Conservation (phyloP, 1,140 invertebrate species). For the Drosophila ercepeae region DNA sequence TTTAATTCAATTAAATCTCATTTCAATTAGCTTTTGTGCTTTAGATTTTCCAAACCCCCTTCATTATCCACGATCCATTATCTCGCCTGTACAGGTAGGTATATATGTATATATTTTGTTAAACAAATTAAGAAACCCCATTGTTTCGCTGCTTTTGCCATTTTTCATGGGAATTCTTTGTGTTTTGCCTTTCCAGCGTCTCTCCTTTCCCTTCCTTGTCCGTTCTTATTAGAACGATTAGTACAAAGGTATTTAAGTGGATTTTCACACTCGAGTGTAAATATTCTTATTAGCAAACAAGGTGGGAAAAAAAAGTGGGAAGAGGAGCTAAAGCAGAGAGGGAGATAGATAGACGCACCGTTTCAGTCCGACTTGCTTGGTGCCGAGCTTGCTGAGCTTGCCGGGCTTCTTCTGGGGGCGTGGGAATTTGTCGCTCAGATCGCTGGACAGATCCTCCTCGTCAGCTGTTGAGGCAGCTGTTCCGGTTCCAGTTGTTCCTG, state of each 20-base stretch:
- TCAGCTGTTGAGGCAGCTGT: constrained; percentile 49
- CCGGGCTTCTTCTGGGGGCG: constrained; percentile 70
- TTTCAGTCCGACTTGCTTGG: constrained; percentile 75
- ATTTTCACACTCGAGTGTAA: constrained; percentile 1
- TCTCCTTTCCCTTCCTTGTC: not conserved
- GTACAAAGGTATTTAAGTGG: not conserved
- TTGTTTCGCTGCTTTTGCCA: not conserved
- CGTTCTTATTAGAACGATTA: not conserved
- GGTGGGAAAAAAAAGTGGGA: not conserved
- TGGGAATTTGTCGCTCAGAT: constrained; percentile 73
- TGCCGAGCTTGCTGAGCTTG: constrained; percentile 71
- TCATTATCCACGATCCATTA: too few relatives aligned
- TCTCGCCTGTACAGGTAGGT: too few relatives aligned
- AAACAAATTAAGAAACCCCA: not conserved
- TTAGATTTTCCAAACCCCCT: too few relatives aligned
- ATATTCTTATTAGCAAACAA: not conserved
- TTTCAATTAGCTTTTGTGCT: too few relatives aligned
- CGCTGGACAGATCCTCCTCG: constrained; percentile 62
- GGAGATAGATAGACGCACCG: constrained; percentile 31
- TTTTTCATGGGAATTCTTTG: not conserved
- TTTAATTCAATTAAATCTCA: too few relatives aligned
- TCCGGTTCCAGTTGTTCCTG: constrained; percentile 37
- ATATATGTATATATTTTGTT: not conserved
- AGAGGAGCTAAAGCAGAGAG: not conserved
- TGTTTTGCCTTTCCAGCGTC: not conserved